phyloP scores from a whole-genome alignment of 2,888 invertebrate genomes.

The Falcaria lacertinaria region DNA sequence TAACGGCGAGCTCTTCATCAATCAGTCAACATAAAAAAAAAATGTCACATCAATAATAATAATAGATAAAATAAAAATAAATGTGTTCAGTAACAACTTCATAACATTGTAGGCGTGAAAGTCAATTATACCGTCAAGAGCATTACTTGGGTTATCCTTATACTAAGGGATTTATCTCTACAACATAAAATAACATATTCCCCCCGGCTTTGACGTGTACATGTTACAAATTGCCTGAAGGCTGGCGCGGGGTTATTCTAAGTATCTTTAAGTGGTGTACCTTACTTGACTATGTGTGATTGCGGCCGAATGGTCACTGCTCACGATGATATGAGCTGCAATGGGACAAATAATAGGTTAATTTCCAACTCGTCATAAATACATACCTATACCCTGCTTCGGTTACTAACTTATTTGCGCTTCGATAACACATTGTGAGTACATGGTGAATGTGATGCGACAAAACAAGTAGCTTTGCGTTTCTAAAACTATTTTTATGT shows the following conservation, averaged over 20 bases:
- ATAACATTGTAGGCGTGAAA: conserved; percentile 37
- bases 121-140: conserved; percentile 50
- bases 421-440: too few relatives aligned
- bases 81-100: too few relatives aligned
- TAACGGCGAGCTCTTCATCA: neutral
- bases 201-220: conserved; percentile 40
- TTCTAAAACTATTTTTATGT: too few relatives aligned
- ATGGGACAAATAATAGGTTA: conserved; percentile 11
- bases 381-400: too few relatives aligned
- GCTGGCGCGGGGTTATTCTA: conserved; percentile 38
- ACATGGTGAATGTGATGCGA: too few relatives aligned
- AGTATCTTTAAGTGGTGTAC: conserved; percentile 58
- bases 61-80: conserved; percentile 22
- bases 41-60: neutral
- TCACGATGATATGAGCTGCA: conserved; percentile 79
- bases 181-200: conserved; percentile 66
- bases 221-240: conserved; percentile 8
- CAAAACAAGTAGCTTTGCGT: too few relatives aligned
- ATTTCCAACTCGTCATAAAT: too few relatives aligned
- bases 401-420: too few relatives aligned
- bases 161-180: conserved; percentile 67
- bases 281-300: conserved; percentile 66
- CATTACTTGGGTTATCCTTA: conserved; percentile 64
- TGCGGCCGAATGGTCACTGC: conserved; percentile 73
- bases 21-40: neutral